Evolutionary conservation across 2,888 invertebrate genomes (phyloP).

Genomic region (Amiota minor): DNA sequence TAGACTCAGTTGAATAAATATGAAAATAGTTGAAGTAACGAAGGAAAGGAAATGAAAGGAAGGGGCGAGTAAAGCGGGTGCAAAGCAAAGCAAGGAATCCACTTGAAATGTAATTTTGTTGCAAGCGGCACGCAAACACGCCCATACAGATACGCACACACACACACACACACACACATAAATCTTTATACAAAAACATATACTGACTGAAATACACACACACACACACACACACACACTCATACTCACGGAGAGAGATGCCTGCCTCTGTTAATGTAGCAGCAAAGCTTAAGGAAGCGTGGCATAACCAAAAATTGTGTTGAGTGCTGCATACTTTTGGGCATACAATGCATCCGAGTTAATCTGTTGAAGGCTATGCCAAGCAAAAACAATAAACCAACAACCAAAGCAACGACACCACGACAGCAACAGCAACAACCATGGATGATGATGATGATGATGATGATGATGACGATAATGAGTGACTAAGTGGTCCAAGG

Average conservation of each 20-base stretch:
- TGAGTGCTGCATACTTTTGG: conserved; percentile 59
- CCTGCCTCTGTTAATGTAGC: conserved; percentile 33
- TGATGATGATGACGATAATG: no score
- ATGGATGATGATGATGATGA: no score
- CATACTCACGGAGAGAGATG: conserved; percentile 32
- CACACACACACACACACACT: conserved; percentile 28
- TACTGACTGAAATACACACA: conserved; percentile 30
- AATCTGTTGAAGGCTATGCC: conserved; percentile 43
- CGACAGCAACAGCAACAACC: neutral
- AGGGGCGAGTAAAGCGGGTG: no score
- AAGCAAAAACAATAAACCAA: neutral
- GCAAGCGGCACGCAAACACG: neutral
- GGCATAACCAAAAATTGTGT: conserved; percentile 38
- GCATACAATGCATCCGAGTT: conserved; percentile 55
- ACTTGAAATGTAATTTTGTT: conserved; percentile 17
- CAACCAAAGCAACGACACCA: neutral
- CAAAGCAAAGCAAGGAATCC: neutral
- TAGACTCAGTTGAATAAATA: neutral
- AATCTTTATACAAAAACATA: neutral
- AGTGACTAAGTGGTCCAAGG: no score
- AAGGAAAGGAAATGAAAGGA: no score
- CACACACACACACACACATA: conserved; percentile 31
- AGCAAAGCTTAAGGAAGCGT: conserved; percentile 44
- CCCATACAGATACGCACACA: conserved; percentile 9
- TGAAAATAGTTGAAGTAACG: no score